phyloP scores from a whole-genome alignment of 1,140 invertebrate genomes.

The Choristoneura fumiferana region DNA sequence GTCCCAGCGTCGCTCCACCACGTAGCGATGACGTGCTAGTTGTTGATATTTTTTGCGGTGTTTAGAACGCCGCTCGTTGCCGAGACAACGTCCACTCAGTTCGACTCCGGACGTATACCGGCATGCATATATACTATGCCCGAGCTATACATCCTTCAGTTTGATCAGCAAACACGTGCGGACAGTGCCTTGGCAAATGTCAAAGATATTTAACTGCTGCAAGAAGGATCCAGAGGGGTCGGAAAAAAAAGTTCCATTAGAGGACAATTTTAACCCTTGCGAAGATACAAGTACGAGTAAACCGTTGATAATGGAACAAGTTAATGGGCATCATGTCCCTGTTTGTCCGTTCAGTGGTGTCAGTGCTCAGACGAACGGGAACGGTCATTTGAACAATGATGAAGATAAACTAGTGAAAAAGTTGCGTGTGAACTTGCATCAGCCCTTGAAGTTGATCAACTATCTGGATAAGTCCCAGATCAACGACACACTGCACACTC shows the following conservation, averaged over 20 bases:
- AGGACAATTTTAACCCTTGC: too few relatives aligned
- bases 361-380: slow-evolving; percentile 26
- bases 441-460: slow-evolving; percentile 59
- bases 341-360: slow-evolving; percentile 54
- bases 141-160: slow-evolving; percentile 31
- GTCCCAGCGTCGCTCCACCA: neutral
- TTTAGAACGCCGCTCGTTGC: slow-evolving; percentile 44
- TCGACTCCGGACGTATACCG: slow-evolving; percentile 38
- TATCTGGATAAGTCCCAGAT: slow-evolving; percentile 51
- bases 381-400: slow-evolving; percentile 28
- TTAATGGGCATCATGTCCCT: slow-evolving; percentile 40
- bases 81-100: slow-evolving; percentile 53
- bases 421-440: slow-evolving; percentile 58
- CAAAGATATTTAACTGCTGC: slow-evolving; percentile 48
- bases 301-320: slow-evolving; percentile 21
- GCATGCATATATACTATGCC: slow-evolving; percentile 59
- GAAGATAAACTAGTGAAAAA: slow-evolving; percentile 45
- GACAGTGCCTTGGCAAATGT: slow-evolving; percentile 34
- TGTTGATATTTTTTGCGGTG: slow-evolving; percentile 62
- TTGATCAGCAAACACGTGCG: slow-evolving; percentile 25
- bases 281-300: too few relatives aligned
- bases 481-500: slow-evolving; percentile 55
- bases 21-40: slow-evolving; percentile 31
- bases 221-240: slow-evolving; percentile 34
- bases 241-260: slow-evolving; percentile 10